Evolutionary conservation across 2,113 vertebrate species (phyloP), one percentile per base, ranked within the genome.

Genomic region (Datnioides undecimradiatus): DNA sequence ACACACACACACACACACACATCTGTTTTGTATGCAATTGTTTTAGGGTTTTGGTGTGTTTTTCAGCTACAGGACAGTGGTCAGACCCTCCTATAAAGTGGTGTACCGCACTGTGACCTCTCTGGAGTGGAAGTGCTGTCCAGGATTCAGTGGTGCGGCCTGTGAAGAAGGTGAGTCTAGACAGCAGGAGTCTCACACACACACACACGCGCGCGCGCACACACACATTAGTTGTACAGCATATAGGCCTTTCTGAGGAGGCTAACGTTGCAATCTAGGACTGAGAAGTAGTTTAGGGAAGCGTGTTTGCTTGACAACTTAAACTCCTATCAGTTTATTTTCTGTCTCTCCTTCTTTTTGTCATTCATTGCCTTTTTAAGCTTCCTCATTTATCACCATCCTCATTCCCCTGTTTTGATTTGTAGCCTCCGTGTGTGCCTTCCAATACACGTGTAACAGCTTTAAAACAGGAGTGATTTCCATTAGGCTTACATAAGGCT

Each of bases 111-210:
- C 95, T 0, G 89, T 98, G 83, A 97, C 97, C 0, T 91, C 95
- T 0, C 93, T 98, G 31, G 96, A 99, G 81, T 99, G 98, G 98
- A 97, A 95, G 58, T 99, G 98, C 92, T 99, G 98, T 79, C 96
- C 96, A 0, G 97, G 98, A 11, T 96, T 95, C 83, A 38, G 83
- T 0, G 98, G 97, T 0, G 17, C 80, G 1, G 95, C 90, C 90
- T 99, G 98, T 46, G 94, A 97, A 66, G 95, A 97, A 96, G 97
- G 97, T 98, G 92, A 89, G 92, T 70, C 8, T 6, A 51, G 21
- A 75, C 21, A 73, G 43, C 73, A 25, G 46, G 23, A 51, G 7
- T 69, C 36, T 17, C 16, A 43, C 40, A 31, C 48, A 49, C 17
- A 65, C 12, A 25, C 25, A 49, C 16, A 45, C 43, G 1, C 14